phyloP scores from a whole-genome alignment of 2,888 invertebrate genomes.

The Mythimna loreyi region DNA sequence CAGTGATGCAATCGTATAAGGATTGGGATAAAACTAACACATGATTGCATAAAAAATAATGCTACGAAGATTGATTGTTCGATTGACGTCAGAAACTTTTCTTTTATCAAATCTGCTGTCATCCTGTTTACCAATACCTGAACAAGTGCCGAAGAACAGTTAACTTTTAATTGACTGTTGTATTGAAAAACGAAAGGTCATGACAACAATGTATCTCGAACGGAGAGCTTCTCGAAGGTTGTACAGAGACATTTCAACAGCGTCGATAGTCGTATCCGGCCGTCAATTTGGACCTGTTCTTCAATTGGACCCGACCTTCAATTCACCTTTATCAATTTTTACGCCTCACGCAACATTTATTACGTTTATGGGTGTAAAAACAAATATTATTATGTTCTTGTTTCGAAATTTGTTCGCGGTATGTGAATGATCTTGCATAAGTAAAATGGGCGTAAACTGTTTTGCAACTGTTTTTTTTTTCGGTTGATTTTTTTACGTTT shows the following conservation, averaged over 20 bases:
- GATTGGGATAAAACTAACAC: no score
- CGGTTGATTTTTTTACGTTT: neutral
- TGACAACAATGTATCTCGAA: slow-evolving; percentile 16
- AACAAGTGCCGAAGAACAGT: neutral
- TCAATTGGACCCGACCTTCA: slow-evolving; percentile 32
- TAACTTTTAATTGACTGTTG: slow-evolving; percentile 7
- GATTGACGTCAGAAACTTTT: no score
- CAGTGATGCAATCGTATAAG: no score
- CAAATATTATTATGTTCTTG: slow-evolving; percentile 35
- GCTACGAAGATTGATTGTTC: no score
- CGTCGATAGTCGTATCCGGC: slow-evolving; percentile 25
- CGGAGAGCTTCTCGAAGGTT: slow-evolving; percentile 21
- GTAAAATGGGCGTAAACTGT: no score
- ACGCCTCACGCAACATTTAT: slow-evolving; percentile 33
- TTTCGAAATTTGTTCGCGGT: slow-evolving; percentile 21
- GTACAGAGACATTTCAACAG: slow-evolving; percentile 24
- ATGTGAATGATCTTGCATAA: slow-evolving; percentile 38
- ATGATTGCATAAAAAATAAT: no score
- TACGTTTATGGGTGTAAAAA: slow-evolving; percentile 26
- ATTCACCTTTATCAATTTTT: slow-evolving; percentile 28
- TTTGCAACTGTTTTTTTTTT: slow-evolving; percentile 7
- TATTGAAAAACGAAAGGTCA: slow-evolving; percentile 26
- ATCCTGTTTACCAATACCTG: no score
- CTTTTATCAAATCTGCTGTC: no score
- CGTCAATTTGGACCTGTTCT: slow-evolving; percentile 37